Evolutionary conservation across 2,113 vertebrate genomes (phyloP), one percentile per base, ranked within the genome.

Genomic region (Pachycephala philippinensis): DNA sequence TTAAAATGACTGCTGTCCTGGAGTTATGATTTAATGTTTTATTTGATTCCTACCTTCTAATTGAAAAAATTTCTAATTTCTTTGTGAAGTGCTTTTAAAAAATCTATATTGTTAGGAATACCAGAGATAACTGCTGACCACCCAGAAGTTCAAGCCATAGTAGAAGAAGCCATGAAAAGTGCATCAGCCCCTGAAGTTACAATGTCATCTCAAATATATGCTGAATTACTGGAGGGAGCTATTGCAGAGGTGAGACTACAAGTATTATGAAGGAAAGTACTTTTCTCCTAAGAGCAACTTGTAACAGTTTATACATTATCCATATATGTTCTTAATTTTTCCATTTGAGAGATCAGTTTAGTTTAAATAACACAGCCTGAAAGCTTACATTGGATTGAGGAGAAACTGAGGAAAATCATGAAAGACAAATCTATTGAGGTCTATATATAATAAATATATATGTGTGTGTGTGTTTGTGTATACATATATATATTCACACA

Each of bases 121-220:
- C 33, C 54, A 56, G 77, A 98, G 52, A 94, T 99, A 93, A 98
- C 97, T 87, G 97, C 98, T 69, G 96, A 98, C 59, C 98, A 99
- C 72, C 99, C 99, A 57, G 98, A 98, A 35, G 98, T 99, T 82
- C 94, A 97, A 89, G 97, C 94, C 5, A 93, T 98, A 33, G 76
- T 98, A 40, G 94, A 97, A 28, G 97, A 97, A 63, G 97, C 98
- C 4, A 8, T 99, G 54, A 97, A 95, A 90, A 86, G 84, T 50
- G 92, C 95, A 74, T 97, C 97, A 57, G 50, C 95, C 31, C 74
- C 96, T 5, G 90, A 94, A 71, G 84, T 95, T 49, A 89, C 88
- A 16, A 70, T 97, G 31, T 80, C 97, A 13, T 84, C 96, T 68
- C 95, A 98, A 75, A 74, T 97, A 65, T 94, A 98, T 77, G 97